A percentile compares a stretch with the other conserved stretches of the same genome.
These are phyloP conservation scores for Andrena bucephala DNA, from an alignment of 2,888 invertebrate species.

Conservation along the genomic window DNA sequence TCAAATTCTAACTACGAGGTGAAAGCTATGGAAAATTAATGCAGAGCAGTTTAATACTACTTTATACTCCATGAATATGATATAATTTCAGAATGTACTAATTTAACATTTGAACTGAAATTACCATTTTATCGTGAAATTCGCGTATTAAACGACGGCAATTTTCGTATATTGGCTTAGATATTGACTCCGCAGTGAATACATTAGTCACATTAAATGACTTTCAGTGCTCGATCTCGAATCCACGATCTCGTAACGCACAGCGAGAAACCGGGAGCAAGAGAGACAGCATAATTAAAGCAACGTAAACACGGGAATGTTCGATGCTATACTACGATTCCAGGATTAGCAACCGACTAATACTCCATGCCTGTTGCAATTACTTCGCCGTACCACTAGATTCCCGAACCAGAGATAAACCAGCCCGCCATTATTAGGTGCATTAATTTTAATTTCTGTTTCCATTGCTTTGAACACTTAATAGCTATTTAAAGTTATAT, in stretches of 20 bases:
- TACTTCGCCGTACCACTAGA: constrained; percentile 25
- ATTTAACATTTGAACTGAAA: background rate
- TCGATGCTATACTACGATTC: constrained; percentile 43
- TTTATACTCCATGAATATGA: no score
- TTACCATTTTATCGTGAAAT: background rate
- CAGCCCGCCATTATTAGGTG: background rate
- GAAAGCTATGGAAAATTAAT: background rate
- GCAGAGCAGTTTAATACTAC: background rate
- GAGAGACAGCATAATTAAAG: constrained; percentile 42
- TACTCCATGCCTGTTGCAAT: constrained; percentile 28
- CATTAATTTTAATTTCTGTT: constrained; percentile 1
- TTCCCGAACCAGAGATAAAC: background rate
- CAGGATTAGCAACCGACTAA: constrained; percentile 34
- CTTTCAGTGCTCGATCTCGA: constrained; percentile 26
- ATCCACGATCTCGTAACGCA: background rate
- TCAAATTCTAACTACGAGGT: background rate
- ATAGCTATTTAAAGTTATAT: background rate
- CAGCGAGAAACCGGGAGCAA: constrained; percentile 19
- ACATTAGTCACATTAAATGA: constrained; percentile 34
- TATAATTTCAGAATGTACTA: background rate
- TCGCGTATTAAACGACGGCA: background rate
- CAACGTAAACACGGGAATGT: constrained; percentile 45
- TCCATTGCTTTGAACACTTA: background rate
- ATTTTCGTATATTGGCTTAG: constrained; percentile 7
- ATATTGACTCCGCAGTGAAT: constrained; percentile 4